phyloP scores from a whole-genome alignment of 35 echinoderm and acorn worm genomes.

The Anneissia japonica region DNA sequence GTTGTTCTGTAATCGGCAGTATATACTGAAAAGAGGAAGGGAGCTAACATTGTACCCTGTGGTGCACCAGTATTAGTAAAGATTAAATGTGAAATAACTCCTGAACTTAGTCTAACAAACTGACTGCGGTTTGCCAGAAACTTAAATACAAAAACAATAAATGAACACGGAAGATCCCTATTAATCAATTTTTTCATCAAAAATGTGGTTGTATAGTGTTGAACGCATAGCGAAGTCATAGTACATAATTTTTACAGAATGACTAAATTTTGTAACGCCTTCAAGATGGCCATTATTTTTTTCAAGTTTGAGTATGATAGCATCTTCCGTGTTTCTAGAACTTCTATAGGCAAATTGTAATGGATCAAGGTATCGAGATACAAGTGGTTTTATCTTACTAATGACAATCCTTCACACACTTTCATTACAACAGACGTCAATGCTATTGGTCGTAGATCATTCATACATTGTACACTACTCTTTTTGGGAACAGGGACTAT shows the following conservation, averaged over 20 bases:
- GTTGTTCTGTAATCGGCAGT: slow-evolving; percentile 32
- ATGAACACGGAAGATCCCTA: neutral
- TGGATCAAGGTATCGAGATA: neutral
- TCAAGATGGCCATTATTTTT: neutral
- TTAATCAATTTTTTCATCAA: too few species aligned
- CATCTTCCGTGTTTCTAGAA: neutral
- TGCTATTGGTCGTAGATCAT: neutral
- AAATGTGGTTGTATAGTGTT: neutral
- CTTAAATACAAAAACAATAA: neutral
- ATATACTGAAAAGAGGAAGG: slow-evolving; percentile 54
- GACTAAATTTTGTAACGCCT: neutral
- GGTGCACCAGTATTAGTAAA: slow-evolving; percentile 32
- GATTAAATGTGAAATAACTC: neutral
- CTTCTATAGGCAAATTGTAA: neutral
- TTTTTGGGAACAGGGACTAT: neutral
- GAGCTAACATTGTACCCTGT: slow-evolving; percentile 46
- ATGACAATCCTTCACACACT: neutral
- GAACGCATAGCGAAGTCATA: neutral
- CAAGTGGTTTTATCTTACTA: neutral
- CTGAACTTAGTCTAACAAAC: neutral
- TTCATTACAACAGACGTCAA: slow-evolving; percentile 8
- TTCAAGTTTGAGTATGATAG: neutral
- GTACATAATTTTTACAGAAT: neutral
- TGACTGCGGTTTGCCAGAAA: too few species aligned
- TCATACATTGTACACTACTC: neutral